Evolutionary conservation across 2,113 vertebrate genomes (phyloP), one percentile per base, ranked within the genome.

Genomic region (Bothrops jararaca): DNA sequence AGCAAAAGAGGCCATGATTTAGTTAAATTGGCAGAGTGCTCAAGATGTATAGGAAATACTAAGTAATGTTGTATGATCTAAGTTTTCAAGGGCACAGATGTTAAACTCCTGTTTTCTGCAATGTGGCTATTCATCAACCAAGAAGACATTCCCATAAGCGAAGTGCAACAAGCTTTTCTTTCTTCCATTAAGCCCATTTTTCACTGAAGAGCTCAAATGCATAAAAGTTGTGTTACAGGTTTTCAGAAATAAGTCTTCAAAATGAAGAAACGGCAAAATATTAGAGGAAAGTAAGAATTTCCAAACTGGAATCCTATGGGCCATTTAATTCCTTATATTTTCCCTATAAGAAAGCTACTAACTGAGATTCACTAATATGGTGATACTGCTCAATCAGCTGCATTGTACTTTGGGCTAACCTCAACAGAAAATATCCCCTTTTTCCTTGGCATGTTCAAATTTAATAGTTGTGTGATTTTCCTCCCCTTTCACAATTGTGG

Each of bases 81-180:
- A 87, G n/a, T 86, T 96, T 93, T 95, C 95, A 96, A 96, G 92
- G 94, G 85, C 92, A 95, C 91, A 94, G 89, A 93, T 95, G 94
- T 94, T 93, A 91, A 96, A 95, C 91, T 89, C 90, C 34, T 7
- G 13, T 13, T 95, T 97, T 58, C 94, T 58, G 93, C 94, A 94
- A 93, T 4, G 20, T 58, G 94, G 34, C 9, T 90, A 95, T 96
- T 95, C 95, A 96, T 97, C 95, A 94, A 54, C 58, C 34, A 54
- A 92, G 54, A 96, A 93, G 89, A 90, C 92, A 86, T 92, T 94
- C 86, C 93, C 94, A 42, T 90, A 95, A 96, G 94, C 88, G 91
- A 26, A 93, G 90, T 93, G 39, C 26, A 93, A 91, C 5, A 93
- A 39, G 24, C 64, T 96, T 93, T 93, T 34, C 45, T 22, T n/a